Percentiles rank a stretch among this genome's conserved stretches.
Conservation (phyloP, 1,140 invertebrate species). For the Chlorops oryzae region DNA sequence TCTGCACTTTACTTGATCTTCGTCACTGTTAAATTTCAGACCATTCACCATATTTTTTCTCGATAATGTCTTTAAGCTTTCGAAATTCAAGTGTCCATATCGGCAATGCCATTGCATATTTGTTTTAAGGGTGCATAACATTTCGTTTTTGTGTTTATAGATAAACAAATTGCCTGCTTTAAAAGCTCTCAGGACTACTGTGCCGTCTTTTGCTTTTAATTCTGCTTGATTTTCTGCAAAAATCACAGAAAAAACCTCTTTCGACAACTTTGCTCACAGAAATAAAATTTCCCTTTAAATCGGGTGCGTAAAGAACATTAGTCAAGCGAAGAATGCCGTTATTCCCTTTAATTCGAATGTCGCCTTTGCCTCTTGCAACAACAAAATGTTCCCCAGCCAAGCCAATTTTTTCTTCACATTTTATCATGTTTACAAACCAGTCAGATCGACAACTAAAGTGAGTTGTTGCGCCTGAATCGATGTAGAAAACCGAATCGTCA, state of each 20-base stretch:
- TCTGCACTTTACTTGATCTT: slow-evolving; percentile 15
- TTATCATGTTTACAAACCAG: slow-evolving; percentile 2
- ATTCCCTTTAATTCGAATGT: slow-evolving; percentile 1
- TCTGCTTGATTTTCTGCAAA: background rate
- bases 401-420: slow-evolving; percentile 7
- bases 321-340: slow-evolving; percentile 13
- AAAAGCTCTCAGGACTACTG: background rate
- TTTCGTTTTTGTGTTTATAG: background rate
- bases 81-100: slow-evolving; percentile 27
- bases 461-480: slow-evolving; percentile 19
- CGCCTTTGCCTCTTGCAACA: slow-evolving; percentile 10
- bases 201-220: background rate
- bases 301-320: slow-evolving; percentile 23
- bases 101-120: slow-evolving; percentile 24
- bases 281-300: slow-evolving; percentile 24
- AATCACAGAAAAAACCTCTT: slow-evolving; percentile 4
- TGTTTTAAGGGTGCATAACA: background rate
- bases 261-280: slow-evolving; percentile 26
- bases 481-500: slow-evolving; percentile 11
- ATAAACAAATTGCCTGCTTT: background rate
- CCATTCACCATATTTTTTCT: slow-evolving; percentile 13
- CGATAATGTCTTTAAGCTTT: slow-evolving; percentile 23
- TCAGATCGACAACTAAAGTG: slow-evolving; percentile 15
- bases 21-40: slow-evolving; percentile 16
- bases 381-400: slow-evolving; percentile 16